Percentiles rank a stretch among this genome's conserved stretches.
Conservation (phyloP, 2,888 invertebrate genomes). For the Pseudococcus viburni region DNA sequence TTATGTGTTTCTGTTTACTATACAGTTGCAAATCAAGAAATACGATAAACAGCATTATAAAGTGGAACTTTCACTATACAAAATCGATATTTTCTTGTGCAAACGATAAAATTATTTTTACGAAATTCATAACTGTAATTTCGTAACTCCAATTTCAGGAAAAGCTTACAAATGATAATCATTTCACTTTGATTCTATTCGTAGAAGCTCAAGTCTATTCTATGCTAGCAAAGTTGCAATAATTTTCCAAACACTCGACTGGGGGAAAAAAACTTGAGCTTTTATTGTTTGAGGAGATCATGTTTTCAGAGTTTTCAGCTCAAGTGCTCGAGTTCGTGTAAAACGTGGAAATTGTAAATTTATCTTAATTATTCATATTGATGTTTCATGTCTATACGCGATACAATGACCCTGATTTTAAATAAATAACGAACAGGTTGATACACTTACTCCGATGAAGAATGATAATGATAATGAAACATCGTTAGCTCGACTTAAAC, state of each 20-base stretch:
- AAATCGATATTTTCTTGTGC: neutral
- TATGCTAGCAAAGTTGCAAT: neutral
- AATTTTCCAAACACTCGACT: neutral
- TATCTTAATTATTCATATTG: neutral
- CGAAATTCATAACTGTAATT: neutral
- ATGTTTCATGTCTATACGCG: neutral
- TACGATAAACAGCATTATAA: neutral
- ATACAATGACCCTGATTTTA: slow-evolving; percentile 14
- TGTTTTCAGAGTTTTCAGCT: neutral
- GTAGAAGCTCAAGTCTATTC: neutral
- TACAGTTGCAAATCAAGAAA: neutral
- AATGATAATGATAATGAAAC: neutral
- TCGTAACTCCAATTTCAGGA: neutral
- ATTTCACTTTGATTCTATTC: neutral
- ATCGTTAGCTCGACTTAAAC: neutral
- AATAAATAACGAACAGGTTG: slow-evolving; percentile 7
- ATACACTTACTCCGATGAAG: neutral
- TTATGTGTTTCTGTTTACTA: neutral
- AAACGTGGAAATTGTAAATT: neutral
- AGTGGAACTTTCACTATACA: neutral
- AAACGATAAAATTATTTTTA: neutral
- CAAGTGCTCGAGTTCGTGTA: neutral
- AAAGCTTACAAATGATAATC: neutral
- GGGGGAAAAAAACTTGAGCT: neutral
- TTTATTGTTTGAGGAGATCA: neutral